phyloP scores from a whole-genome alignment of 2,113 vertebrate species.

The Bolborhynchus lineola region DNA sequence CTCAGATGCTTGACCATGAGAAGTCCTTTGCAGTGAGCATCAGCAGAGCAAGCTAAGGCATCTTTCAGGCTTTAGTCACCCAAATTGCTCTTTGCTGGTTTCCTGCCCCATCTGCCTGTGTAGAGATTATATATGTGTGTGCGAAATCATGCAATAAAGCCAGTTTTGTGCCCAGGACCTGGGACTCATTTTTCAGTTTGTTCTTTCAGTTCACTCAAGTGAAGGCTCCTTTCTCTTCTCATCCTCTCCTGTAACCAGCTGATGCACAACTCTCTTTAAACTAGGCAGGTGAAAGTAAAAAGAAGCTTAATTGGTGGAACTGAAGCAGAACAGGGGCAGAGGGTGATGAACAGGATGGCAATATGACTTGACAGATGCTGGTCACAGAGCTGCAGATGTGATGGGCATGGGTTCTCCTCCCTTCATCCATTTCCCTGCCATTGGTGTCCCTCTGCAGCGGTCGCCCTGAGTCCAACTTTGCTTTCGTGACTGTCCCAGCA shows the following conservation, averaged over 20 bases:
- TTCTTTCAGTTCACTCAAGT: fast-evolving
- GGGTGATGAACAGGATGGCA: neutral
- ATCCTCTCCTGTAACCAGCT: neutral
- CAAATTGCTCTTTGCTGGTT: neutral
- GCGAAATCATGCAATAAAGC: conserved; percentile 48
- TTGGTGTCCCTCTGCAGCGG: neutral
- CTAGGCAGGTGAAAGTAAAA: neutral
- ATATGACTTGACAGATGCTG: fast-evolving
- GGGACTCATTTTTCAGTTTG: neutral
- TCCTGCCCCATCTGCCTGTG: neutral
- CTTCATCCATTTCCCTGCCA: neutral
- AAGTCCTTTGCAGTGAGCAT: neutral
- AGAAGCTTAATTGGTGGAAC: neutral
- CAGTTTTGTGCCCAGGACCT: neutral
- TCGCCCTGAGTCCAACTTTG: fast-evolving
- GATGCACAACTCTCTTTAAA: neutral
- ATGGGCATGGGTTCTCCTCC: neutral
- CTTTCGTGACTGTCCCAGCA: neutral
- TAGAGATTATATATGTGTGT: neutral
- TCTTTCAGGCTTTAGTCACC: neutral
- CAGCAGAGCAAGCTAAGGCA: neutral
- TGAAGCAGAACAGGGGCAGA: fast-evolving
- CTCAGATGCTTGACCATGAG: fast-evolving
- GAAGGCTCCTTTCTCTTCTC: neutral
- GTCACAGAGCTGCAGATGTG: neutral